Evolutionary conservation across 2,888 invertebrate genomes (phyloP).

Genomic region (Drosophila algonquin): DNA sequence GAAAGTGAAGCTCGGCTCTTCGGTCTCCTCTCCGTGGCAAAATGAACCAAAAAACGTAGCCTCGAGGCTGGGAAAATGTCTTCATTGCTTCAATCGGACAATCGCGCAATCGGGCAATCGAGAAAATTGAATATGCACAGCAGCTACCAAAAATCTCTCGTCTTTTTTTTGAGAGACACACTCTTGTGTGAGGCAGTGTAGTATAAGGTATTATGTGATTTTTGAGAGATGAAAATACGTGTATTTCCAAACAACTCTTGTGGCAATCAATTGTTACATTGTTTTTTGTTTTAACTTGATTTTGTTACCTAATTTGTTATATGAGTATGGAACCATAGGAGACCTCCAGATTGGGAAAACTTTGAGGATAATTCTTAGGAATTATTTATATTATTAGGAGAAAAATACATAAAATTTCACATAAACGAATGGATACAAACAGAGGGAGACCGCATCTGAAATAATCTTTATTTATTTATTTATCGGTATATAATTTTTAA

Average conservation of each 20-base stretch:
- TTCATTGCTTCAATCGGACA: slow-evolving; percentile 54
- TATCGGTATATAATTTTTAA: no score
- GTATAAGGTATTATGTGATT: background rate
- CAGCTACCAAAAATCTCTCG: background rate
- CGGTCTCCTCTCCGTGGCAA: background rate
- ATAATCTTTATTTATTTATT: no score
- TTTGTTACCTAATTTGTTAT: background rate
- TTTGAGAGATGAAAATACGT: background rate
- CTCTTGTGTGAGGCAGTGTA: background rate
- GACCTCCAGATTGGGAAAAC: background rate
- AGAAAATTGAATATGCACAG: slow-evolving; percentile 28
- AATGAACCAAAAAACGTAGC: background rate
- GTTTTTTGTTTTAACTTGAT: background rate
- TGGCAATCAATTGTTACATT: background rate
- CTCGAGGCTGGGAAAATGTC: slow-evolving; percentile 69
- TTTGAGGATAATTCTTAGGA: background rate
- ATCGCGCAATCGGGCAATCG: slow-evolving; percentile 42
- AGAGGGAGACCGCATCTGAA: no score
- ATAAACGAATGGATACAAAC: no score
- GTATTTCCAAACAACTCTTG: background rate
- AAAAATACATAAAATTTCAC: background rate
- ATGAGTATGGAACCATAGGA: background rate
- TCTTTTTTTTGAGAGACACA: background rate
- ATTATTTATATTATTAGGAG: no score
- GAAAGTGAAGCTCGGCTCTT: slow-evolving; percentile 61